A percentile compares a stretch with the other conserved stretches of the same genome.
Evolutionary conservation across 2,888 invertebrate genomes (phyloP).

Genomic region (Autographa pulchrina): DNA sequence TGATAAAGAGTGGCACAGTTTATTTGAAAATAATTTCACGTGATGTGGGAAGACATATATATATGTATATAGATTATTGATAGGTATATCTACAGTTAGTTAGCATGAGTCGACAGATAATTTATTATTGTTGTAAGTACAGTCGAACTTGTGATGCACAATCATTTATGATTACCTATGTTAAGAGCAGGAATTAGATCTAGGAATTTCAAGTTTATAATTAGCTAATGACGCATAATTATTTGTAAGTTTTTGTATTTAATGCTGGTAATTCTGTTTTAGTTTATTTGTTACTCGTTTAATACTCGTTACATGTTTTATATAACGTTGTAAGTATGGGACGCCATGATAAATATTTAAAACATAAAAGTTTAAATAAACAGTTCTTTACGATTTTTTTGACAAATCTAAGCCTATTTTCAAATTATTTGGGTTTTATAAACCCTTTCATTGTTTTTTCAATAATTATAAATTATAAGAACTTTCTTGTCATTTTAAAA

Average conservation of each 20-base stretch:
- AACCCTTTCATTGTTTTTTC: too few species aligned
- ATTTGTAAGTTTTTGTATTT: not conserved
- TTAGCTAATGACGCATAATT: not conserved
- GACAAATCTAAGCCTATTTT: too few species aligned
- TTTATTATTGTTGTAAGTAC: slow-evolving; percentile 16
- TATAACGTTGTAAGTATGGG: too few species aligned
- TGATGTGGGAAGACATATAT: slow-evolving; percentile 34
- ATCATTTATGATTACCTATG: slow-evolving; percentile 12
- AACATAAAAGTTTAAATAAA: too few species aligned
- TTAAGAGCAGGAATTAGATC: not conserved
- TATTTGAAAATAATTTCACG: slow-evolving; percentile 59
- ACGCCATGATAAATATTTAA: too few species aligned
- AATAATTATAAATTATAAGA: too few species aligned
- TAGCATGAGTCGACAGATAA: slow-evolving; percentile 15
- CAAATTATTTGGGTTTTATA: too few species aligned
- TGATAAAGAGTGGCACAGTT: slow-evolving; percentile 49
- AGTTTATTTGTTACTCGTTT: too few species aligned
- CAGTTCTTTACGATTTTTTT: too few species aligned
- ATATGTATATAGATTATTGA: not conserved
- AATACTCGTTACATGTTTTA: too few species aligned
- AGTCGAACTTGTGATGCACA: slow-evolving; percentile 15
- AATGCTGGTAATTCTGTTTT: too few species aligned
- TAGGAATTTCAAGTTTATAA: not conserved
- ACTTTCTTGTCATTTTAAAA: too few species aligned
- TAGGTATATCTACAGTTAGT: slow-evolving; percentile 16